These are phyloP conservation scores for Amaurobius ferox DNA, from an alignment of 2,888 invertebrate species.

Conservation along the genomic window DNA sequence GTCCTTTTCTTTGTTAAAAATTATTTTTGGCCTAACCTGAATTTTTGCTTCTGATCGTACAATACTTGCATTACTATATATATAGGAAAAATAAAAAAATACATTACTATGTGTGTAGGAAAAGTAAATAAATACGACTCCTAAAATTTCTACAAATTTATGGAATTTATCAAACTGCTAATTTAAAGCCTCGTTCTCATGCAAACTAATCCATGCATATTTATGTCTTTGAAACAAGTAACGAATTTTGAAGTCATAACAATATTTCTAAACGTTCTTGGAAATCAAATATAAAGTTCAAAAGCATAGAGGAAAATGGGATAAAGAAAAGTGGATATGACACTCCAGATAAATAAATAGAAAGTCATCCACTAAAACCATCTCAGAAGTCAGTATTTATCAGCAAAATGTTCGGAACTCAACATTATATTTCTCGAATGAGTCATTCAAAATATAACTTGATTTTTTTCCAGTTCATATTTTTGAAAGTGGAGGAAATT, in stretches of 20 bases:
- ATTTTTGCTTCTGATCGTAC: no score
- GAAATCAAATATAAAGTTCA: neutral
- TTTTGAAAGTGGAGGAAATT: no score
- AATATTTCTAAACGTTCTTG: neutral
- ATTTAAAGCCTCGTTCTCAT: neutral
- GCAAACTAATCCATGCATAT: neutral
- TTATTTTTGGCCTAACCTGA: no score
- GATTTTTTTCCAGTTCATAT: no score
- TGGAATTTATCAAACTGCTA: neutral
- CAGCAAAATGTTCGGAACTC: neutral
- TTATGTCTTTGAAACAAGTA: neutral
- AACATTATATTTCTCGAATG: neutral
- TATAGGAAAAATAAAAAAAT: no score
- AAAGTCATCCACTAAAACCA: constrained; percentile 1
- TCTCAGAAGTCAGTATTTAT: neutral
- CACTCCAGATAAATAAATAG: neutral
- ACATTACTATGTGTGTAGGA: no score
- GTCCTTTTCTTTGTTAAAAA: no score
- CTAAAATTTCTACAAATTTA: no score
- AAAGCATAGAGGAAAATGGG: neutral
- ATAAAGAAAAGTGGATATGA: neutral
- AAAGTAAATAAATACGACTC: no score
- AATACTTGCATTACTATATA: no score
- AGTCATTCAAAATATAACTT: neutral
- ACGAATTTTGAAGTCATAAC: neutral